Base-by-base conservation (phyloP, 2,888 invertebrate species). In the Leptothorax acervorum region DNA sequence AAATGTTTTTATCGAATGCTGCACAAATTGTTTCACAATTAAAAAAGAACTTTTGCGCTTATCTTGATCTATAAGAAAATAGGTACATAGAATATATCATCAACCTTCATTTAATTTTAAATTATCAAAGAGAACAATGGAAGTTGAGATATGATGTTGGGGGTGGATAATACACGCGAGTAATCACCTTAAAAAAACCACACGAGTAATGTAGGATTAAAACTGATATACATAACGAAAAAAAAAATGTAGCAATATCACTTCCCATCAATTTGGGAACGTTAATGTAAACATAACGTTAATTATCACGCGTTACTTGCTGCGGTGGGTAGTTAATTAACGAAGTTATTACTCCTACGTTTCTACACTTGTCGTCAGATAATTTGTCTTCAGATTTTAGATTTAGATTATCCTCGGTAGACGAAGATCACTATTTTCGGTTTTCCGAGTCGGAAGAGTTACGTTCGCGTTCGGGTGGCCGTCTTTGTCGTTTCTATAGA, bases 401-500 rank as follows among this genome's bases (percentile, higher is more conserved):
- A 42, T 65, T 53, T 11, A 39, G 31, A 42, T 45, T 55, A 35
- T 39, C 51, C 74, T 70, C 57, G 23, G 82, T 57, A 42, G n/a
- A 73, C 66, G 63, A 55, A 23, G 65, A 31, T 79, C 63, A 57
- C 85, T 83, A 87, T 81, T 87, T 85, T 87, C 57, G 48, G 57
- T 85, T 84, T 84, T 73, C 79, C 84, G 55, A 73, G 48, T 63
- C 31, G 63, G 57, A 85, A 39, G 81, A 82, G 87, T 76, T 84
- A 90, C 83, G 85, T 78, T 85, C 76, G 57, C 48, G 51, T 66
- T 55, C 83, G 51, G 84, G 42, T 57, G 35, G 28, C 60, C 42
- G 83, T 83, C 85, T 90, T 92, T 89, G 89, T 92, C 91, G 91
- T 91, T 92, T 91, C 92, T 90, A 92, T 92, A 92, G 91, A 85